These are phyloP conservation scores for Saturnia pavonia DNA, from an alignment of 2,888 invertebrate species.

Conservation along the genomic window DNA sequence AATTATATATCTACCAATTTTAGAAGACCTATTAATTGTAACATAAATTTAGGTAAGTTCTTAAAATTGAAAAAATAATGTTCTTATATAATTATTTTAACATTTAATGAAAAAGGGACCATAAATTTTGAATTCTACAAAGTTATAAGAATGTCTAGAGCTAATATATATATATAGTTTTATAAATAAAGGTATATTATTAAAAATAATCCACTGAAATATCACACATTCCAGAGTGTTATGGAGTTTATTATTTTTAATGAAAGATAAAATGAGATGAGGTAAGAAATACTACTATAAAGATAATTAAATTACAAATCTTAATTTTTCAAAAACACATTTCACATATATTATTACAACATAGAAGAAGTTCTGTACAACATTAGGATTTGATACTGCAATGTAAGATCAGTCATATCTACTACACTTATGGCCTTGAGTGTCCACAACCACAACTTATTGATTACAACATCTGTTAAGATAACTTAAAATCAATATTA, in stretches of 20 bases:
- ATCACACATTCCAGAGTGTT: background rate
- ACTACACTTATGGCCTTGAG: constrained; percentile 58
- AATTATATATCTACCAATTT: background rate
- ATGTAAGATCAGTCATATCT: constrained; percentile 59
- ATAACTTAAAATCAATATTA: constrained; percentile 57
- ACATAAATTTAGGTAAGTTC: background rate
- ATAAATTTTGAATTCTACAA: constrained; percentile 52
- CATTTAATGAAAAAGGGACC: constrained; percentile 61
- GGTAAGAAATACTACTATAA: constrained; percentile 4
- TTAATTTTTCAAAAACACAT: constrained; percentile 3
- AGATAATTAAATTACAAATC: constrained; percentile 1
- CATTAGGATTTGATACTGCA: constrained; percentile 29
- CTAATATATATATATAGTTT: constrained; percentile 45
- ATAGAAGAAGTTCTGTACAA: constrained; percentile 46
- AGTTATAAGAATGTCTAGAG: constrained; percentile 72
- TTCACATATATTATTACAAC: constrained; percentile 9
- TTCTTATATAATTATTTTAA: constrained; percentile 44
- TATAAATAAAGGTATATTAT: background rate
- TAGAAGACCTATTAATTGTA: background rate
- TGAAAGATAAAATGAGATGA: background rate
- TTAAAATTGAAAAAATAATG: background rate
- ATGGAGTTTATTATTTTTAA: background rate
- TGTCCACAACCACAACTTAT: constrained; percentile 63
- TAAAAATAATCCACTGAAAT: background rate
- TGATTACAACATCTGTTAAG: constrained; percentile 52